These are phyloP conservation scores for Drosophila bunnanda DNA, from an alignment of 2,888 invertebrate genomes.

Conservation along the genomic window DNA sequence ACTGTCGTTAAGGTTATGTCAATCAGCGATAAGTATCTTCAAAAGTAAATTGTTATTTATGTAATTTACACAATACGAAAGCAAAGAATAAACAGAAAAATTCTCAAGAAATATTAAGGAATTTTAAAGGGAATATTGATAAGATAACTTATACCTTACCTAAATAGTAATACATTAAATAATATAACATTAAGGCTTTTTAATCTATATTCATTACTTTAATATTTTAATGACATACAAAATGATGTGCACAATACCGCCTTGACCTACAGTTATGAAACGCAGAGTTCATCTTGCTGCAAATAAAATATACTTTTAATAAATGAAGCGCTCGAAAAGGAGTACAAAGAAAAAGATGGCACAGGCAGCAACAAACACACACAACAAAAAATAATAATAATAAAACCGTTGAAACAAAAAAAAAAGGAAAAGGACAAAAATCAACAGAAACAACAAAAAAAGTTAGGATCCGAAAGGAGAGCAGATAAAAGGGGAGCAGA, in stretches of 20 bases:
- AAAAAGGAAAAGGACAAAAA: constrained; percentile 48
- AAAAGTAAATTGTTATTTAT: not conserved
- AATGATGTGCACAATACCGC: no score
- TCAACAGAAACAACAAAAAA: constrained; percentile 48
- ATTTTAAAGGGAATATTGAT: no score
- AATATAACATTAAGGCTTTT: no score
- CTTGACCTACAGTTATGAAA: constrained; percentile 19
- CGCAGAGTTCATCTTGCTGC: constrained; percentile 12
- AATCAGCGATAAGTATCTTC: not conserved
- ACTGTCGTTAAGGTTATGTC: not conserved
- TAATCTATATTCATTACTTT: no score
- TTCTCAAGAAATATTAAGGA: not conserved
- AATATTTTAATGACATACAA: no score
- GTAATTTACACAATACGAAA: no score
- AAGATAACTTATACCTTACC: not conserved
- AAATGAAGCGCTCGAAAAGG: constrained; percentile 54
- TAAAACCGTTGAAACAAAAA: constrained; percentile 49
- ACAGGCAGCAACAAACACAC: constrained; percentile 2
- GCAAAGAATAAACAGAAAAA: not conserved
- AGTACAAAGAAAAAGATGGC: constrained; percentile 18
- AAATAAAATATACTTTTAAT: constrained; percentile 57
- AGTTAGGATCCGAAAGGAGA: constrained; percentile 52
- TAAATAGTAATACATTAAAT: not conserved
- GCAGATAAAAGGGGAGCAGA: constrained; percentile 28
- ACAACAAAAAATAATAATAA: constrained; percentile 27